Evolutionary conservation across 2,113 vertebrate species (phyloP).

Genomic region (Phoenicopterus ruber): DNA sequence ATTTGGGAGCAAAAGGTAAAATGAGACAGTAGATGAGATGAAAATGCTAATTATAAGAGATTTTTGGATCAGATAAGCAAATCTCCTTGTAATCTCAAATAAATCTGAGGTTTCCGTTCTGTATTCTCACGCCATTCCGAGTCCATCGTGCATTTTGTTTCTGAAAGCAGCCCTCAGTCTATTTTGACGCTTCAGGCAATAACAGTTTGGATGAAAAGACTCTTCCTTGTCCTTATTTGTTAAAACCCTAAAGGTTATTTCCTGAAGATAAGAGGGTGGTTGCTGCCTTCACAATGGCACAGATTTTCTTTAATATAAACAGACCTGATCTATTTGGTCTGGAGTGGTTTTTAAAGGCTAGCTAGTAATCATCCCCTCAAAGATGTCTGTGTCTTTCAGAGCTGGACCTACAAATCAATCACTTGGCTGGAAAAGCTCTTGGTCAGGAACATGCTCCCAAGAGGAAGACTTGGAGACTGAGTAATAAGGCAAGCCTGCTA

Average conservation of each 20-base stretch:
- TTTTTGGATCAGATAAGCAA: neutral
- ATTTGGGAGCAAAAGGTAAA: conserved; percentile 32
- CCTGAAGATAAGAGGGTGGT: neutral
- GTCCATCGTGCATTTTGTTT: neutral
- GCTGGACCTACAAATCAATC: neutral
- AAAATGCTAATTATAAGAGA: neutral
- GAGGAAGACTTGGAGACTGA: neutral
- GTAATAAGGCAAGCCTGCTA: neutral
- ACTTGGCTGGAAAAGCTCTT: neutral
- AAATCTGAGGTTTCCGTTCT: neutral
- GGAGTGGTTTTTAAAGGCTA: neutral
- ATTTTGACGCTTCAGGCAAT: neutral
- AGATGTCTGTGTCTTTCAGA: neutral
- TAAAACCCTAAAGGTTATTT: neutral
- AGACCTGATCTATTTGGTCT: neutral
- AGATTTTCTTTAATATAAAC: neutral
- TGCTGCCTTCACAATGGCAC: neutral
- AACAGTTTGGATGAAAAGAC: neutral
- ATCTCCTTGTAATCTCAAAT: neutral
- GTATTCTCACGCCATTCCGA: neutral
- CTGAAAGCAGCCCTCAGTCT: neutral
- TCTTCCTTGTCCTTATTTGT: neutral
- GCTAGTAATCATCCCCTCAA: neutral
- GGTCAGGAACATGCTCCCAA: neutral
- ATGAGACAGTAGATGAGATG: neutral